phyloP scores from a whole-genome alignment of 2,797 vertebrate species.

The Pogonophryne albipinna region DNA sequence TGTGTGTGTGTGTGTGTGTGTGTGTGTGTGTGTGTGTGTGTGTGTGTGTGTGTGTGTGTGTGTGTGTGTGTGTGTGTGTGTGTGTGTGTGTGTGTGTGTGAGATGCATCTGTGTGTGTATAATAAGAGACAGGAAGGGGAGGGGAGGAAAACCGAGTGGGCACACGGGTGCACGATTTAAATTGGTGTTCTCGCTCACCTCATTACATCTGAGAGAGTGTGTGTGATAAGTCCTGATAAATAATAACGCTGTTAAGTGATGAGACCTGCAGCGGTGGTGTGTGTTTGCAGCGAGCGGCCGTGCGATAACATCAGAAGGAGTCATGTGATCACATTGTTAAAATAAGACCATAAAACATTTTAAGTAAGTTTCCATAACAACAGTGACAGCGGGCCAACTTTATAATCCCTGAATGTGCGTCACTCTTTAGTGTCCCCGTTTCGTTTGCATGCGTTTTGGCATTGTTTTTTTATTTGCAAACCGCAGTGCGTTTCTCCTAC shows the following conservation, averaged over 20 bases:
- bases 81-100: slow-evolving; percentile 53
- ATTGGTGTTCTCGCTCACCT: slow-evolving; percentile 52
- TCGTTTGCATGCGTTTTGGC: too few species aligned
- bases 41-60: slow-evolving; percentile 21
- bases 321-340: too few species aligned
- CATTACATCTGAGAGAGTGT: slow-evolving; percentile 46
- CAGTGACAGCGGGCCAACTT: too few species aligned
- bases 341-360: too few species aligned
- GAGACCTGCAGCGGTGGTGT: slow-evolving; percentile 62
- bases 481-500: too few species aligned
- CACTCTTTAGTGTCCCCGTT: too few species aligned
- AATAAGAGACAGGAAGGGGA: neutral
- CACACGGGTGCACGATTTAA: slow-evolving; percentile 27
- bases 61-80: slow-evolving; percentile 12
- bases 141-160: slow-evolving; percentile 11
- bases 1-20: slow-evolving; percentile 31
- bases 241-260: slow-evolving; percentile 26
- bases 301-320: too few species aligned
- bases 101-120: slow-evolving; percentile 41
- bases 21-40: slow-evolving; percentile 60
- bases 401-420: too few species aligned
- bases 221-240: slow-evolving; percentile 54
- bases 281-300: slow-evolving; percentile 38
- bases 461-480: too few species aligned
- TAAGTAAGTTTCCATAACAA: too few species aligned